Evolutionary conservation across 2,797 vertebrate species (phyloP).

Genomic region (Chiroxiphia lanceolata): DNA sequence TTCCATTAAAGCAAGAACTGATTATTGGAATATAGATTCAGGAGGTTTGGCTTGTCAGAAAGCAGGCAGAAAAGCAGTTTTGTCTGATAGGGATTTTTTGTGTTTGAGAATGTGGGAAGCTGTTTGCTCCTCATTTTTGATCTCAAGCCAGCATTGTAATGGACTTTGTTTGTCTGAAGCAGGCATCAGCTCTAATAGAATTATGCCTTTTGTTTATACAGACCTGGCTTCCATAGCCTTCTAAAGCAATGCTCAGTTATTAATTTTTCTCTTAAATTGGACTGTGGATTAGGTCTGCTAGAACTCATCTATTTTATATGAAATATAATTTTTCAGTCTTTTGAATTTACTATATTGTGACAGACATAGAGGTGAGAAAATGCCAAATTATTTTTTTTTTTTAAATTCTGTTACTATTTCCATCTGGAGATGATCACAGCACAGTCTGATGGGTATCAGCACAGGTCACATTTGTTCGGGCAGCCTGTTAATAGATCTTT

Average conservation of each 20-base stretch:
- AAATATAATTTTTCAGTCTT: constrained; percentile 26
- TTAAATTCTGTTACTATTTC: not conserved
- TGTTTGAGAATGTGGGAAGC: not conserved
- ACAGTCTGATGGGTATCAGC: not conserved
- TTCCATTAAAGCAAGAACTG: constrained; percentile 34
- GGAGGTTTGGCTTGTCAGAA: not conserved
- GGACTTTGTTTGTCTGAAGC: constrained; percentile 37
- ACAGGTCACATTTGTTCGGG: not conserved
- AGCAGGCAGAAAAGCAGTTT: not conserved
- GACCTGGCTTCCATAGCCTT: not conserved
- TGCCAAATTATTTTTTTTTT: not conserved
- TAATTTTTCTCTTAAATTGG: constrained; percentile 33
- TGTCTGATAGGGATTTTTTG: not conserved
- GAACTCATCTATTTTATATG: not conserved
- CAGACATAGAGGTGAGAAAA: constrained; percentile 15
- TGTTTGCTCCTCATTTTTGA: constrained; percentile 21
- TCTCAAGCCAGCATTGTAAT: constrained; percentile 33
- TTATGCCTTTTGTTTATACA: constrained; percentile 33
- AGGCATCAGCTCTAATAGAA: constrained; percentile 28
- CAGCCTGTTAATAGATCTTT: constrained; percentile 9
- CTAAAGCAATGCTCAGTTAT: not conserved
- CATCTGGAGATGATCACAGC: not conserved
- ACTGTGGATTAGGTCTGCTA: constrained; percentile 25
- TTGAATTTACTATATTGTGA: constrained; percentile 3
- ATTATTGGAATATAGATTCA: constrained; percentile 6